A percentile compares a stretch with the other conserved stretches of the same genome.
Conservation (phyloP, 2,113 vertebrate genomes). For the Cyrtonyx montezumae region DNA sequence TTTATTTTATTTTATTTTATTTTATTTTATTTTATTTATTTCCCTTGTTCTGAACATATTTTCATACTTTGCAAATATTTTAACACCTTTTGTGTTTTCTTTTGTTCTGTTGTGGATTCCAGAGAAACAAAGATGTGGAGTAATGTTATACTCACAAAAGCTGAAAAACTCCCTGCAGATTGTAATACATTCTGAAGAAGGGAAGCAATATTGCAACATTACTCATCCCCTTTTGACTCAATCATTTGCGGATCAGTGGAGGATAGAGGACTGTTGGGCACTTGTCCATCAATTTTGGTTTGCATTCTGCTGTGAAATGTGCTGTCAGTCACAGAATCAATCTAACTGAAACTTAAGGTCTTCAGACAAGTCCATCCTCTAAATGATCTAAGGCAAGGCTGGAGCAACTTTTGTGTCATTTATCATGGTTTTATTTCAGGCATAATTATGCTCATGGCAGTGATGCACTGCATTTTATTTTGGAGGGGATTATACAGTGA, state of each 20-base stretch:
- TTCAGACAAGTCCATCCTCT: background rate
- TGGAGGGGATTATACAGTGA: background rate
- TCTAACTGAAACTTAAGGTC: background rate
- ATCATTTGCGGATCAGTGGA: background rate
- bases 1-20: background rate
- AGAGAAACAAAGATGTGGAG: background rate
- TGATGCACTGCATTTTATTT: background rate
- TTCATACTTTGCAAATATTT: background rate
- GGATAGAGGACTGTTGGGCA: background rate
- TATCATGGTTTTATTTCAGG: background rate
- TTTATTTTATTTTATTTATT: background rate
- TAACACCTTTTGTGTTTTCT: background rate
- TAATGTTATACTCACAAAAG: background rate
- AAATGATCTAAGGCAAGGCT: background rate
- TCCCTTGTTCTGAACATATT: background rate
- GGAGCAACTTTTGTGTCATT: background rate
- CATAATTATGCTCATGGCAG: background rate
- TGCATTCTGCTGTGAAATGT: background rate
- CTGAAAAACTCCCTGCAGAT: background rate
- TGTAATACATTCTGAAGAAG: background rate
- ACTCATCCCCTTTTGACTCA: background rate
- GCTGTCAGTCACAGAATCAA: background rate
- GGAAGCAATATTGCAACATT: background rate
- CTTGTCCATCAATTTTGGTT: background rate
- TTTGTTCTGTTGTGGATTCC: background rate